These are phyloP conservation scores for Venturia canescens DNA, from an alignment of 1,140 invertebrate genomes.

Conservation along the genomic window DNA sequence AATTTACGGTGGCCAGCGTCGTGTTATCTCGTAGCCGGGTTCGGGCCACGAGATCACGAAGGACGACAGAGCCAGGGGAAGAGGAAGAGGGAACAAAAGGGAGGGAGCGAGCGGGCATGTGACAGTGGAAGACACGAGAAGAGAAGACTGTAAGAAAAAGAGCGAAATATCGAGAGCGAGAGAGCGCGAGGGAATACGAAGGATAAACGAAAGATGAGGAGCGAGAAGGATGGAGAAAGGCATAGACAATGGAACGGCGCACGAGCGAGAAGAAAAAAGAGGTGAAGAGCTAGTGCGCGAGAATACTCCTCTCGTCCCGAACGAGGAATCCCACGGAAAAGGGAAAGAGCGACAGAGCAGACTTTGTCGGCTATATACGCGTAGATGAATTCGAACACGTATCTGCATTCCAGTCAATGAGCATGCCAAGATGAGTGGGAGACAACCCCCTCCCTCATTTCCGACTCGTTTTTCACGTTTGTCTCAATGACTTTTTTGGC, in stretches of 20 bases:
- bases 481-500: slow-evolving; percentile 37
- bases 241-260: not conserved
- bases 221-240: slow-evolving; percentile 30
- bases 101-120: slow-evolving; percentile 23
- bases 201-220: slow-evolving; percentile 11
- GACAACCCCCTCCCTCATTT: slow-evolving; percentile 45
- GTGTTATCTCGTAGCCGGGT: slow-evolving; percentile 32
- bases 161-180: slow-evolving; percentile 4
- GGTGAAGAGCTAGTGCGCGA: not conserved
- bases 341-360: slow-evolving; percentile 40
- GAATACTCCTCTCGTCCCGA: not conserved
- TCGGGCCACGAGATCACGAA: slow-evolving; percentile 11
- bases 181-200: not conserved
- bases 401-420: slow-evolving; percentile 73
- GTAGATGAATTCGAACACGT: slow-evolving; percentile 53
- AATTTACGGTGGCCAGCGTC: slow-evolving; percentile 43
- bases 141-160: not conserved
- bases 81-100: not conserved
- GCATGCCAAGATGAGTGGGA: slow-evolving; percentile 63
- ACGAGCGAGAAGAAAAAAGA: slow-evolving; percentile 46
- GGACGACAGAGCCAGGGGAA: slow-evolving; percentile 42
- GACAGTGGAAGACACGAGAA: not conserved
- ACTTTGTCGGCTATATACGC: not conserved
- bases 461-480: slow-evolving; percentile 51
- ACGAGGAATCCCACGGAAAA: not conserved